Conservation (phyloP, 1,140 invertebrate genomes). For the Bombyx mandarina region DNA sequence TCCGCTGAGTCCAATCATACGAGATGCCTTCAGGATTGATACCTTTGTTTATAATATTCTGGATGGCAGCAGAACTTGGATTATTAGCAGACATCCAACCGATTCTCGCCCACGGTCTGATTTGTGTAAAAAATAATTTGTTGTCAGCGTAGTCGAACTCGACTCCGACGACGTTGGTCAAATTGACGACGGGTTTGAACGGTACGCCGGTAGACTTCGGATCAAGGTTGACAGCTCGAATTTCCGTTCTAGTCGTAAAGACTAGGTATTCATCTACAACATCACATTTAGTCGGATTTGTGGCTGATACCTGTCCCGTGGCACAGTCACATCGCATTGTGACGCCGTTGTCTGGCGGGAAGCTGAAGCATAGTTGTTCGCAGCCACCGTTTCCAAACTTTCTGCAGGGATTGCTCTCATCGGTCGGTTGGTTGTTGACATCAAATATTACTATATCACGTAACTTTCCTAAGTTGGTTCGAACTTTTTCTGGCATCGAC, state of each 20-base stretch:
- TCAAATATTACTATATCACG: slow-evolving; percentile 94
- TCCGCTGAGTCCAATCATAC: slow-evolving; percentile 97
- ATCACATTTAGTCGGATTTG: slow-evolving; percentile 80
- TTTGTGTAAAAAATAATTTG: slow-evolving; percentile 91
- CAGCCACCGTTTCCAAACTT: slow-evolving; percentile 86
- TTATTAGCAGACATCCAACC: slow-evolving; percentile 81
- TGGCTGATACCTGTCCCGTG: slow-evolving; percentile 79
- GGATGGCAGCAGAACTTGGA: slow-evolving; percentile 75
- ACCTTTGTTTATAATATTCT: slow-evolving; percentile 83
- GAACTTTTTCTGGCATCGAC: slow-evolving; percentile 77
- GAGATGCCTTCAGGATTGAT: slow-evolving; percentile 97
- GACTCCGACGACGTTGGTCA: slow-evolving; percentile 96
- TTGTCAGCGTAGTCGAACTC: slow-evolving; percentile 96
- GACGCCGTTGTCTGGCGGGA: slow-evolving; percentile 76
- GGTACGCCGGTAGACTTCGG: slow-evolving; percentile 85
- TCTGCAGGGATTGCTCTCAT: slow-evolving; percentile 84
- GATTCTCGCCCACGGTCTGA: slow-evolving; percentile 90
- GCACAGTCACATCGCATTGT: slow-evolving; percentile 91
- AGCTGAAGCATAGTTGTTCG: slow-evolving; percentile 96
- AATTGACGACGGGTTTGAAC: slow-evolving; percentile 88
- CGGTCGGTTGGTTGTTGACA: slow-evolving; percentile 85
- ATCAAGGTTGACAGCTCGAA: slow-evolving; percentile 88
- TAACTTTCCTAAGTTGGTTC: slow-evolving; percentile 87
- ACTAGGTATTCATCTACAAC: slow-evolving; percentile 90
- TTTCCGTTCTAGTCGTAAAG: slow-evolving; percentile 93